Percentiles rank a stretch among this genome's conserved stretches.
Conservation (phyloP, 2,113 vertebrate species). For the Bubo scandiacus region DNA sequence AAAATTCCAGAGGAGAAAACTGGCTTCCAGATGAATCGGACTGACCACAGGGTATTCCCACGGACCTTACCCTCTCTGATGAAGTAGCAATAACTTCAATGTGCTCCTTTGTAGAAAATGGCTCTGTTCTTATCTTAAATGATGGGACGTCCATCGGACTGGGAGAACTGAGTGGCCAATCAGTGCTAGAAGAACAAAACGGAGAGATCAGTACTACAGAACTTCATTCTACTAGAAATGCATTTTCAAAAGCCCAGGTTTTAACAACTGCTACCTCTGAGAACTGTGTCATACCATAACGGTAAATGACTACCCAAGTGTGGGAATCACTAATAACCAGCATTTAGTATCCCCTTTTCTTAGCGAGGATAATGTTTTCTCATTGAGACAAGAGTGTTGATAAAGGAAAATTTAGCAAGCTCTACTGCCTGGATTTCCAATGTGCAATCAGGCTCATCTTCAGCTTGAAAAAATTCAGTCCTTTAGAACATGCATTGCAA, state of each 20-base stretch:
- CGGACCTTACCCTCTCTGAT: not conserved
- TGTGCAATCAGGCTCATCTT: constrained; percentile 29
- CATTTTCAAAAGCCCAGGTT: not conserved
- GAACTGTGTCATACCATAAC: rapidly evolving
- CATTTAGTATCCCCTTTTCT: not conserved
- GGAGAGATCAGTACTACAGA: not conserved
- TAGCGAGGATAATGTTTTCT: not conserved
- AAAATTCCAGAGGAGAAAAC: constrained; percentile 69
- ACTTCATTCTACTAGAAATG: not conserved
- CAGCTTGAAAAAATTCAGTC: not conserved
- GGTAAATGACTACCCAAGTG: not conserved
- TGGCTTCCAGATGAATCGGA: constrained; percentile 73
- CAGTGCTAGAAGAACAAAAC: constrained; percentile 76
- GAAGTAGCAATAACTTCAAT: constrained; percentile 72
- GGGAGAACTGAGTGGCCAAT: constrained; percentile 91
- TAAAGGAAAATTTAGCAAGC: not conserved
- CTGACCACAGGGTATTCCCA: constrained; percentile 70
- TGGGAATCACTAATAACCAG: not conserved
- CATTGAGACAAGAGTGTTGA: not conserved
- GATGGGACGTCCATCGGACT: constrained; percentile 89
- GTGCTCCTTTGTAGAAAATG: constrained; percentile 72
- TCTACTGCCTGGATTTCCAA: not conserved
- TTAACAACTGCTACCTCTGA: not conserved
- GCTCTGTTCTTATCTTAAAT: constrained; percentile 87
- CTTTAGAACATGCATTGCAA: not conserved